Base-by-base conservation (phyloP, 2,797 vertebrate species). In the Acanthis flammea region DNA sequence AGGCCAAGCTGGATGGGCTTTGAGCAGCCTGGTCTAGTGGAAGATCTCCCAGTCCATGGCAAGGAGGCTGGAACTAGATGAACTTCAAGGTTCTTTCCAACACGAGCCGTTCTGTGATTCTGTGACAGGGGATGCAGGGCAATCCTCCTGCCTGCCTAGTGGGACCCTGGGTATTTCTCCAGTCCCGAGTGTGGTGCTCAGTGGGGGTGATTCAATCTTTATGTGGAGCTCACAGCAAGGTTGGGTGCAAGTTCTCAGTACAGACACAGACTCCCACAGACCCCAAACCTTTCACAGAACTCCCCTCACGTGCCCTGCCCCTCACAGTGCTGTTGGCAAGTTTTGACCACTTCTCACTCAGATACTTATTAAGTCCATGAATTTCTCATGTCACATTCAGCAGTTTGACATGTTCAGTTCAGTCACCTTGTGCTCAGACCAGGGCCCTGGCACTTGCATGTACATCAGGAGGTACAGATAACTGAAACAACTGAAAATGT, bases 271-370 rank as follows among this genome's bases (percentile, higher is more conserved):
- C 27, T 15, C 18, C 13, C 3, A 7, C 9, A 58, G 50, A 11
- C 4, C 17, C 41, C 6, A 63, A 72, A 47, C 7, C 25, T 68
- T 51, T 28, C 61, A 58, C 17, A 10, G 18, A 66, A 54, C 9
- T 31, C 19, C n/a, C 13, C 14, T 37, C 54, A 55, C 0, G 3
- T 62, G 31, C 13, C 24, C 14, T 0, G 1, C 10, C 25, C 31
- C 14, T 68, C 35, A 75, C 33, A 25, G 44, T 8, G 28, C 10
- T 19, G 7, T 13, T 3, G 14, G 27, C 33, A 50, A 12, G 21
- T 90, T 87, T 31, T 31, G 13, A 25, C n/a, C 8, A 0, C 22
- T 62, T 80, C 39, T 77, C 37, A 41, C 9, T 61, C 51, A 12
- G 37, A 39, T 39, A 24, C 30, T 71, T 67, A 23, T 13, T 27